Conservation (phyloP, 2,113 vertebrate species). For the Oncorhynchus keta region DNA sequence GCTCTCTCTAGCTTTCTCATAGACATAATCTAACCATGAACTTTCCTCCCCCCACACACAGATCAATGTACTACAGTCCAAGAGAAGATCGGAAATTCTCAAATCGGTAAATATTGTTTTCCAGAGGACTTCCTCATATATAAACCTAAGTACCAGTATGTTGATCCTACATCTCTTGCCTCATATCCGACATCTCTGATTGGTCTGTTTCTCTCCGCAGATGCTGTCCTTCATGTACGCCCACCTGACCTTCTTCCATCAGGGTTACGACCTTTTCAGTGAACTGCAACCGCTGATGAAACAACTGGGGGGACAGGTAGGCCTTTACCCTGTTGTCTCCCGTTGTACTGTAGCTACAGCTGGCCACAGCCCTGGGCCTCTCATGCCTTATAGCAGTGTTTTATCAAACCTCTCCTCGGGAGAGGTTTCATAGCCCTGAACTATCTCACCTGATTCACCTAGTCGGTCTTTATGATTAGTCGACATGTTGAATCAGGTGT, state of each 20-base stretch:
- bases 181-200: background rate
- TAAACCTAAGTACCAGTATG: background rate
- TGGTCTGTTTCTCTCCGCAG: constrained; percentile 61
- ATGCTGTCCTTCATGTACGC: constrained; percentile 99
- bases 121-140: too few relatives aligned
- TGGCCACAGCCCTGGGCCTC: background rate
- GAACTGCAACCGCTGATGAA: constrained; percentile 96
- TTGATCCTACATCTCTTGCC: background rate
- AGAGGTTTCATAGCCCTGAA: too few relatives aligned
- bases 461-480: too few relatives aligned
- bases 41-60: constrained; percentile 51
- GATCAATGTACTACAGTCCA: constrained; percentile 98
- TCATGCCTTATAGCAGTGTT: background rate
- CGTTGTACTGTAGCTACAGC: background rate
- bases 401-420: background rate
- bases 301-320: constrained; percentile 91
- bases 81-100: constrained; percentile 95
- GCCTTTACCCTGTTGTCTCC: background rate
- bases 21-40: background rate
- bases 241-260: constrained; percentile 97
- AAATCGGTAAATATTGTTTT: constrained; percentile 83
- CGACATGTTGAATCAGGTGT: too few relatives aligned
- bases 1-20: background rate
- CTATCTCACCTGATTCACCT: too few relatives aligned
- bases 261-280: constrained; percentile 96